Conservation (phyloP, 2,113 vertebrate genomes). For the Neolamprologus variostigma region DNA sequence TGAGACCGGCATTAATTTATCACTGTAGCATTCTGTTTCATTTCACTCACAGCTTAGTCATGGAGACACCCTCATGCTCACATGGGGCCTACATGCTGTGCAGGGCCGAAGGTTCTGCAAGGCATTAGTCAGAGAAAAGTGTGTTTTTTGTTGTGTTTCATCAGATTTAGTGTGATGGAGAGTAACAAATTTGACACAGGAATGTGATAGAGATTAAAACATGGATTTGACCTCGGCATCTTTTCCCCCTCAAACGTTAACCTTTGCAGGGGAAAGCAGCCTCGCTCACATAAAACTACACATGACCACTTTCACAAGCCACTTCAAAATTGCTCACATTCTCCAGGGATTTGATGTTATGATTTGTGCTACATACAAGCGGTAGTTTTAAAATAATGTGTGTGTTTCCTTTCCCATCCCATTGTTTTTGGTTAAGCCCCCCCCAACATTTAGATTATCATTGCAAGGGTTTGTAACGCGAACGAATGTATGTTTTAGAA, state of each 20-base stretch:
- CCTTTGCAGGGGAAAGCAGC: neutral
- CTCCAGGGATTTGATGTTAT: neutral
- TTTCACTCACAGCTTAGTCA: neutral
- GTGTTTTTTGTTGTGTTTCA: neutral
- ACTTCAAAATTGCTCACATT: slow-evolving; percentile 22
- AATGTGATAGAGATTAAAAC: neutral
- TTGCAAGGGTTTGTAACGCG: neutral
- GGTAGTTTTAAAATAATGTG: neutral
- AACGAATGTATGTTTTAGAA: slow-evolving; percentile 14
- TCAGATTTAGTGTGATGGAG: neutral
- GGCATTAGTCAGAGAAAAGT: neutral
- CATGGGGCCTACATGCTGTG: neutral
- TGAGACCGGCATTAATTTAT: slow-evolving; percentile 8
- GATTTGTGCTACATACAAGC: neutral
- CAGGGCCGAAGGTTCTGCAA: neutral
- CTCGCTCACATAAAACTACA: slow-evolving; percentile 18
- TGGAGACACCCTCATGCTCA: neutral
- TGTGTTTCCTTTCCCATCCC: neutral
- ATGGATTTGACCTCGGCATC: neutral
- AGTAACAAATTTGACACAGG: neutral
- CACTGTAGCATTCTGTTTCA: slow-evolving; percentile 18
- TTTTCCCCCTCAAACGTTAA: neutral
- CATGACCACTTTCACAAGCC: slow-evolving; percentile 43
- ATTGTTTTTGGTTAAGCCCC: neutral
- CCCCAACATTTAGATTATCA: neutral